Evolutionary conservation across 2,888 invertebrate genomes (phyloP).

Genomic region (Congeria kusceri): DNA sequence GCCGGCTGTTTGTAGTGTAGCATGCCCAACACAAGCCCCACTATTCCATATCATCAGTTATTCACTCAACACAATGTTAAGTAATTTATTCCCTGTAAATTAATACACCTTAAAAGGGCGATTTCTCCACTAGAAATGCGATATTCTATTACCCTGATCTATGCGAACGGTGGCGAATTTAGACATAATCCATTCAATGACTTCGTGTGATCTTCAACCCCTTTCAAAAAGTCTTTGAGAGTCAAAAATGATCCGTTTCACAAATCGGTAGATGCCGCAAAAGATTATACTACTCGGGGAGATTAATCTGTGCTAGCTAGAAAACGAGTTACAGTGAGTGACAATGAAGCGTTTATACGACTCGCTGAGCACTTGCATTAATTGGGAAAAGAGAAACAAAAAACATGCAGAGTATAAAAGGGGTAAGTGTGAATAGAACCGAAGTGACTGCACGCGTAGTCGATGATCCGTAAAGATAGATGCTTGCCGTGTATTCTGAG

Average conservation of each 20-base stretch:
- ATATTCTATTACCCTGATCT: slow-evolving; percentile 46
- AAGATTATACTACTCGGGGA: slow-evolving; percentile 18
- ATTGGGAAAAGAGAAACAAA: neutral
- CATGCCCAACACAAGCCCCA: too few species aligned
- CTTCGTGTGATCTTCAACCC: slow-evolving; percentile 27
- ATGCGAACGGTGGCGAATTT: slow-evolving; percentile 17
- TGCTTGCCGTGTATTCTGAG: too few species aligned
- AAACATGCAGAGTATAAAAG: too few species aligned
- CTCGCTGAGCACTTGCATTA: slow-evolving; percentile 13
- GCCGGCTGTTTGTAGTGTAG: too few species aligned
- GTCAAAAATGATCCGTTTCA: slow-evolving; percentile 39
- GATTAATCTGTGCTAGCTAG: slow-evolving; percentile 30
- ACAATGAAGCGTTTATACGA: slow-evolving; percentile 41
- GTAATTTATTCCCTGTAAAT: slow-evolving; percentile 27
- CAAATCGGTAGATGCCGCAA: slow-evolving; percentile 26
- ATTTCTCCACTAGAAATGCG: slow-evolving; percentile 24
- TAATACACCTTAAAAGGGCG: slow-evolving; percentile 45
- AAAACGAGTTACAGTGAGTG: slow-evolving; percentile 13
- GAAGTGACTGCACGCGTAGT: too few species aligned
- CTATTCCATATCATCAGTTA: neutral
- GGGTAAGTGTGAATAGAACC: too few species aligned
- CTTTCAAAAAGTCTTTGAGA: slow-evolving; percentile 20
- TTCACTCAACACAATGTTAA: slow-evolving; percentile 8
- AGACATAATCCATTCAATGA: slow-evolving; percentile 23
- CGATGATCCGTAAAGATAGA: too few species aligned